Conservation (phyloP, 2,797 vertebrate genomes). For the Myripristis jacobus region DNA sequence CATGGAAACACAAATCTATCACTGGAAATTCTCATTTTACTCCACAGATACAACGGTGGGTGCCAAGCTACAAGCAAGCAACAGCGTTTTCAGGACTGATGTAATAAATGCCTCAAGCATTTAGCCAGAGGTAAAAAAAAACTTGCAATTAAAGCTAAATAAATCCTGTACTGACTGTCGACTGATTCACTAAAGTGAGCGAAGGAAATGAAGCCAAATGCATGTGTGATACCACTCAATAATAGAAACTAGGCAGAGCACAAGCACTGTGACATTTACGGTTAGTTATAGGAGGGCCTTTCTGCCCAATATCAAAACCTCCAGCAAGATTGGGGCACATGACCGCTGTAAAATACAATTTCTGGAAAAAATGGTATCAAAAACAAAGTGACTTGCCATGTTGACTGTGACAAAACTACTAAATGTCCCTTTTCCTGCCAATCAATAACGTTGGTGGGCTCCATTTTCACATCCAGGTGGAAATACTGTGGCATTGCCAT, state of each 20-base stretch:
- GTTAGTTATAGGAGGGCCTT: slow-evolving; percentile 36
- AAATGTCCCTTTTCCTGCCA: slow-evolving; percentile 61
- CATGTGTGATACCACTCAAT: slow-evolving; percentile 45
- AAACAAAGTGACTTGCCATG: slow-evolving; percentile 58
- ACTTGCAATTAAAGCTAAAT: slow-evolving; percentile 79
- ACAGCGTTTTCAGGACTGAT: slow-evolving; percentile 58
- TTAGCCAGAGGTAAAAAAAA: slow-evolving; percentile 68
- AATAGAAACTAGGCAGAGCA: slow-evolving; percentile 46
- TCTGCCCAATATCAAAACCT: slow-evolving; percentile 64
- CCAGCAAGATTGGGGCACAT: slow-evolving; percentile 14
- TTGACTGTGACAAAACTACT: slow-evolving; percentile 62
- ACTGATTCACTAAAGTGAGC: slow-evolving; percentile 63
- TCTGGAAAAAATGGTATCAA: slow-evolving; percentile 36
- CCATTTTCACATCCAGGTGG: slow-evolving; percentile 54
- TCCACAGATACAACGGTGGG: slow-evolving; percentile 49
- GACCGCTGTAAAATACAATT: slow-evolving; percentile 57
- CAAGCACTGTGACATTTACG: slow-evolving; percentile 50
- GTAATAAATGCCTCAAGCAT: slow-evolving; percentile 67
- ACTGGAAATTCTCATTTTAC: slow-evolving; percentile 68
- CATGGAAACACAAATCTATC: slow-evolving; percentile 68
- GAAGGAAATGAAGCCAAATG: slow-evolving; percentile 57
- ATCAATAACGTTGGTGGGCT: slow-evolving; percentile 39
- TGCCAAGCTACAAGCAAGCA: slow-evolving; percentile 64
- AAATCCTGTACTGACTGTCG: slow-evolving; percentile 66
- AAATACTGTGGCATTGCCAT: slow-evolving; percentile 36